Evolutionary conservation across 1,140 invertebrate genomes (phyloP), one percentile per base, ranked within the genome.

Genomic region (Zophobas morio): DNA sequence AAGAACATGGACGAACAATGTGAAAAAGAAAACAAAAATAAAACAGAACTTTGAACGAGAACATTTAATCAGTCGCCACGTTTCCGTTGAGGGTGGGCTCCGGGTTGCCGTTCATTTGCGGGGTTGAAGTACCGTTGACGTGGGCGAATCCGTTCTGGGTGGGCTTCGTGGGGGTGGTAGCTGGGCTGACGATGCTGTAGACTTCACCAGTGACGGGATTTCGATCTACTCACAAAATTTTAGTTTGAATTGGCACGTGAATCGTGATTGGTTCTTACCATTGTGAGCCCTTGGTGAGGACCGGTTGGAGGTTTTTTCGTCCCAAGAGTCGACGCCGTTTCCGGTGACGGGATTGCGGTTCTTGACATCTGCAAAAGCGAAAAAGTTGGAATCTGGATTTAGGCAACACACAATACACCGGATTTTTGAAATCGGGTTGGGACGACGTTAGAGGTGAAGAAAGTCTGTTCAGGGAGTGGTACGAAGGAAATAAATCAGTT

Each of bases 291-390:
- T 77, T 6, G 84, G 79, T 73, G 79, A 78, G 53, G 54, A 82
- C 34, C 71, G 74, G 60, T 78, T 80, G 5, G 54, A 42, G 75
- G 79, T 78, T 60, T 71, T 78, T 40, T 74, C 57, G 70, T 86
- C 84, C 82, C 81, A 85, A 37, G 84, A 83, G 37, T 86, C 85
- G 81, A 90, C 86, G 82, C 89, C 89, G 81, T 89, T 87, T 82
- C 89, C 89, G 82, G 89, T 90, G 76, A 90, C 89, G 74, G 88
- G 88, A 84, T 89, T 90, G 82, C 89, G 88, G 56, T 83, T 82
- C 42, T 76, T 83, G 8, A 84, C 82, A 82, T 86, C 85, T 86
- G 60, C 36, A 83, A 81, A 6, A 70, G 46, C 2, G 20, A 37
- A 6, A 6, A 37, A 66, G 8, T 40, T 42, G 40, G 2, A 3